Base-by-base conservation (phyloP, 1,140 invertebrate genomes). In the Thaumatotibia leucotreta region DNA sequence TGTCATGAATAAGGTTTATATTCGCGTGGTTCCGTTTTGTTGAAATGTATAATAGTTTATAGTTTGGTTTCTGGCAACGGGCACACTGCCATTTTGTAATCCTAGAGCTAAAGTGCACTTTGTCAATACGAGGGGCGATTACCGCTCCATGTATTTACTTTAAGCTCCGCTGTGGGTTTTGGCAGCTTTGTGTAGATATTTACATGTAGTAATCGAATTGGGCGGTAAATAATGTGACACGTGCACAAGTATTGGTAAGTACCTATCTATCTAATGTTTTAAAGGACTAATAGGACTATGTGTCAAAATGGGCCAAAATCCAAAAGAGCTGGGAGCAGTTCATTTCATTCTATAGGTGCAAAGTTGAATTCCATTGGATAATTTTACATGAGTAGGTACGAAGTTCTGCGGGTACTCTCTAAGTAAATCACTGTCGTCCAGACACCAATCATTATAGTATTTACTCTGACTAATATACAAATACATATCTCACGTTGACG, bases 71-170 rank as follows among this genome's bases (percentile, higher is more conserved):
- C 20, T 63, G 72, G 73, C 64, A 72, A 66, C 54, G 54, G 66
- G 63, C 54, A 67, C 64, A 73, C 78, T 79, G 81, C 82, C 83
- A 86, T 86, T 88, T 84, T 88, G 83, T 88, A 87, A 87, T 82
- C 77, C 76, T 66, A 75, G 73, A 69, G 64, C 61, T 71, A 73
- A 74, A 84, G 78, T 85, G 80, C 83, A 83, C 75, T 81, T 77
- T 84, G 79, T 80, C 81, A 83, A 81, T 83, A 83, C 66, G 65
- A 64, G 65, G 63, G 69, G 73, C 71, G 71, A 70, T 68, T 70
- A 71, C 63, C 65, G 49, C 61, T 64, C 29, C 58, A 64, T 31
- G 29, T 23, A 64, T 63, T 11, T 35, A 69, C 52, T 58, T 54
- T 54, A 58, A 29, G 14, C 52, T 58, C 5, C 10, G 24, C 63